Base-by-base conservation (phyloP, 2,113 vertebrate genomes). In the Vulpes vulpes region DNA sequence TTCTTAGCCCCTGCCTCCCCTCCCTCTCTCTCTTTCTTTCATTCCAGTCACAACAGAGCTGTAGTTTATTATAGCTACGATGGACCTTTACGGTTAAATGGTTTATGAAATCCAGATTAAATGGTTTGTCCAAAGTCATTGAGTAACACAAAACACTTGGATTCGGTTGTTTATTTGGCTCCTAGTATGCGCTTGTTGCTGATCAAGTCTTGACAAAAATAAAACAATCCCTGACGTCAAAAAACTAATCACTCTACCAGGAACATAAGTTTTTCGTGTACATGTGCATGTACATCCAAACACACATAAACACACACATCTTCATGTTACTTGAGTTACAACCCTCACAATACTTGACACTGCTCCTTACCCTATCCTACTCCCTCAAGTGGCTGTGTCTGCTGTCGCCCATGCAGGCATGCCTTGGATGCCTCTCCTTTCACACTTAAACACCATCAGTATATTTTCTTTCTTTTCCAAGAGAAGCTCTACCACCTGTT, bases 401-500 rank as follows among this genome's bases (percentile, higher is more conserved):
- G 27, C 43, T 35, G 30, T 32, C 11, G 2, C 19, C 20, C 20
- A 65, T 4, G 23, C 83, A 43, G 23, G 30, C 57, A 35, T 65
- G 64, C 17, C 30, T 81, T 82, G 32, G 30, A 38, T 53, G 49
- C 3, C 30, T 96, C 30, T 67, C 25, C 32, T 27, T 88, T 81
- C 35, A 71, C 81, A 65, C 65, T 81, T 81, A 60, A 91, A 81
- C 23, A 53, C 5, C 22, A 27, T 59, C 51, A 38, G 23, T 82
- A 7, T 81, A 38, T 82, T 86, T 59, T 74, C 30, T 80, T 81
- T 87, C 74, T 67, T 82, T 87, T 60, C 17, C 76, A 88, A 60
- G 32, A 82, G 51, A 91, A 86, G 65, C 8, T 67, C 38, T n/a
- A 60, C 53, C 51, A 96, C 57, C 15, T 94, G 15, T 80, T 94